A percentile compares a stretch with the other conserved stretches of the same genome.
Evolutionary conservation across 2,888 invertebrate species (phyloP).

Genomic region (Capitulum mitella): DNA sequence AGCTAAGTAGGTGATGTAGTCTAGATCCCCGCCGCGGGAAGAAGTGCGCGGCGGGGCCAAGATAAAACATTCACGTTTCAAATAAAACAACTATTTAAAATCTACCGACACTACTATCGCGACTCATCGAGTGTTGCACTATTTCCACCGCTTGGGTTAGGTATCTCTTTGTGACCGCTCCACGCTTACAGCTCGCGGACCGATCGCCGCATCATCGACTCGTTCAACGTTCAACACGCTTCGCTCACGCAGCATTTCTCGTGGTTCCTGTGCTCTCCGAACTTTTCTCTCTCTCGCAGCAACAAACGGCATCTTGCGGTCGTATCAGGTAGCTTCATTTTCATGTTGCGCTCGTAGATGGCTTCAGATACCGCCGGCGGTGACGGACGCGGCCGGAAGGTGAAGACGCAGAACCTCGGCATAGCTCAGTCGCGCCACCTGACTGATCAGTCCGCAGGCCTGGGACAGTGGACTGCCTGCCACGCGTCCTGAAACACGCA

Average conservation of each 20-base stretch:
- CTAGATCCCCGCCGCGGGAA: not conserved
- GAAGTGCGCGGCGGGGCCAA: not conserved
- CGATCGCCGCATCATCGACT: no score
- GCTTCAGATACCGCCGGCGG: constrained; percentile 1
- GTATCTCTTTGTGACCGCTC: not conserved
- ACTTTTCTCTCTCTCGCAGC: not conserved
- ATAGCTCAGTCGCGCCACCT: not conserved
- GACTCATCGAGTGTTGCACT: not conserved
- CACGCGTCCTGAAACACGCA: not conserved
- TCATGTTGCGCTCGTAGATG: not conserved
- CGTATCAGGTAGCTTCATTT: not conserved
- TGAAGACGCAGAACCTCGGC: not conserved
- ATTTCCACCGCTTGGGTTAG: not conserved
- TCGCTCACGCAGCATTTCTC: no score
- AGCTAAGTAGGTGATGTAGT: constrained; percentile 1
- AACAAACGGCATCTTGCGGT: not conserved
- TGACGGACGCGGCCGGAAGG: not conserved
- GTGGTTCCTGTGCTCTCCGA: not conserved
- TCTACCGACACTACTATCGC: not conserved
- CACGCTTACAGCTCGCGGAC: not conserved
- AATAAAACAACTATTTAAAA: not conserved
- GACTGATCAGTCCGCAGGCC: not conserved
- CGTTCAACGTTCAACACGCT: no score
- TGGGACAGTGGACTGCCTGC: not conserved
- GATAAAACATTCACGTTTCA: not conserved